phyloP scores from a whole-genome alignment of 1,140 invertebrate genomes.

The Coenobita brevimanus region DNA sequence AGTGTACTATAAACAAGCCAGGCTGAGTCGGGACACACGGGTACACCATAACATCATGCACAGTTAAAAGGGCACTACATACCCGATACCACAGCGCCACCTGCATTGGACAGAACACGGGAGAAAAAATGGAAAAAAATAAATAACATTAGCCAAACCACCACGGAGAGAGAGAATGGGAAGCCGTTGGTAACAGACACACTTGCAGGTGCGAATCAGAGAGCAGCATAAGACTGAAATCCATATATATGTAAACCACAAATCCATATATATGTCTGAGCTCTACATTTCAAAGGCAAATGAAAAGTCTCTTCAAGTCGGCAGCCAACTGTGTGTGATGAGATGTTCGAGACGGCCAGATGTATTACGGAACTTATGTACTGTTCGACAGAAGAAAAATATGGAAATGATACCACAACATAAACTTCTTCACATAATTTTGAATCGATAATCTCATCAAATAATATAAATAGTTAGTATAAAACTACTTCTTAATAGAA shows the following conservation, averaged over 20 bases:
- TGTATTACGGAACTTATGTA: too few species aligned
- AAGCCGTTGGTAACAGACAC: slow-evolving; percentile 53
- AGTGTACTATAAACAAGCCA: too few species aligned
- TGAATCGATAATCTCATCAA: slow-evolving; percentile 5
- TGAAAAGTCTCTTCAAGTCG: not conserved
- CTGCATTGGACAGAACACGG: slow-evolving; percentile 60
- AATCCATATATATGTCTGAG: too few species aligned
- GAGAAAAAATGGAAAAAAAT: slow-evolving; percentile 56
- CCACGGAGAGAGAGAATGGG: slow-evolving; percentile 29
- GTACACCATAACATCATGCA: slow-evolving; percentile 18
- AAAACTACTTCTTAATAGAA: too few species aligned
- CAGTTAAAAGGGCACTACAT: slow-evolving; percentile 60
- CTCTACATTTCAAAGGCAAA: not conserved
- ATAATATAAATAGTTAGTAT: not conserved
- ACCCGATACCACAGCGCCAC: slow-evolving; percentile 71
- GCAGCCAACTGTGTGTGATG: not conserved
- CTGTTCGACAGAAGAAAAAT: too few species aligned
- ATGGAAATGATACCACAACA: not conserved
- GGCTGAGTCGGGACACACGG: not conserved
- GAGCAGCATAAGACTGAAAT: too few species aligned
- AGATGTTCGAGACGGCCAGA: slow-evolving; percentile 21
- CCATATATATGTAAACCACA: too few species aligned
- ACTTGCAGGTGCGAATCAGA: slow-evolving; percentile 44
- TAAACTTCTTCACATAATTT: not conserved
- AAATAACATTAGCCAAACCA: slow-evolving; percentile 60